Base-by-base conservation (phyloP, 2,888 invertebrate species). In the Rhorus exstirpatorius region DNA sequence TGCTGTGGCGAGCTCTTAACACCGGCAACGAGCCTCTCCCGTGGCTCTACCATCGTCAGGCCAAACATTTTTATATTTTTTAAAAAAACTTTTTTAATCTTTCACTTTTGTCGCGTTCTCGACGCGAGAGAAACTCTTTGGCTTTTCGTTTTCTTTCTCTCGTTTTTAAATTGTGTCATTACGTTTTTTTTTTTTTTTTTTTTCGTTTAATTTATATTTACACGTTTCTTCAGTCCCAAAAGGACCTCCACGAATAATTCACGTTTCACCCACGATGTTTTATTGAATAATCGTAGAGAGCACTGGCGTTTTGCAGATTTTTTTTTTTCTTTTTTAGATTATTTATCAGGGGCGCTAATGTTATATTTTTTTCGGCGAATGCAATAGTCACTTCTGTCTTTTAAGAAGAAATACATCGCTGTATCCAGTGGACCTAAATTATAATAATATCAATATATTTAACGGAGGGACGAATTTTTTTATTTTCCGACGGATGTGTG, bases 31-130 rank as follows among this genome's bases (percentile, higher is more conserved):
- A 89, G 80, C 80, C 90, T 88, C 68, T 91, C 91, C 26, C 92
- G 89, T 31, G 91, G 89, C 81, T 92, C 92, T 19, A 92, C 88
- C 90, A 91, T 90, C 83, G 90, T 89, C 68, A 85, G 85, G 74
- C 90, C 89, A 75, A 88, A 91, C 90, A 91, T 89, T 67, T 81
- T 83, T 55, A 63, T 67, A 63, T 72, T 65, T 44, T 77, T 74
- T 81, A n/a, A n/a, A n/a, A n/a, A n/a, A n/a, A n/a, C n/a, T 83
- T 68, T 68, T 65, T 72, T 63, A 41, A n/a, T 31, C 49, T 10
- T 72, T 71, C 79, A 76, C 81, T 81, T 81, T 46, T 77, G 60
- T 83, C 65, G 76, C 76, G 58, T 79, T 58, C 35, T 60, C 58
- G 24, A 53, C 76, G 44, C 46, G 44, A 35, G 55, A 60, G 31